Conservation (phyloP, 2,888 invertebrate genomes). For the Rhorus exstirpatorius region DNA sequence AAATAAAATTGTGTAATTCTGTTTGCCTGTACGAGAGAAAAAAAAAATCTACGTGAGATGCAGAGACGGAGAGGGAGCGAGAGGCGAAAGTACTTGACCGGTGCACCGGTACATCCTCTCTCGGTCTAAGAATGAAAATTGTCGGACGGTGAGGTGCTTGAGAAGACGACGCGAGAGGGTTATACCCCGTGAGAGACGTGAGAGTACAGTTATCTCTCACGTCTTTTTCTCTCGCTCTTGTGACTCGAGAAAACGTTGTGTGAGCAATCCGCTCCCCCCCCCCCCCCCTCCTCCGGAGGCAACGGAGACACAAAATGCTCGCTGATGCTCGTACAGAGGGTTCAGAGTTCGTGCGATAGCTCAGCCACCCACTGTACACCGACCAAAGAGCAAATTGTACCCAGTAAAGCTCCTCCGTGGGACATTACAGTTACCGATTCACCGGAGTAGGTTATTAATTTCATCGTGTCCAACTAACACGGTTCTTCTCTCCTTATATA, state of each 20-base stretch:
- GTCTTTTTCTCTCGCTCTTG: too few relatives aligned
- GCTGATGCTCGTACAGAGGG: slow-evolving; percentile 43
- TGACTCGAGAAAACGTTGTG: slow-evolving; percentile 39
- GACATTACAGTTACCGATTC: slow-evolving; percentile 55
- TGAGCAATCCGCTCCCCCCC: slow-evolving; percentile 51
- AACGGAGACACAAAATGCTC: slow-evolving; percentile 46
- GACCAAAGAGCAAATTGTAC: slow-evolving; percentile 43
- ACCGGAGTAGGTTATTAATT: slow-evolving; percentile 68
- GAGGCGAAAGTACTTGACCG: slow-evolving; percentile 53
- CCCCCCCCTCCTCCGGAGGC: background rate
- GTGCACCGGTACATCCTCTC: slow-evolving; percentile 62
- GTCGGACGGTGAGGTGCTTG: slow-evolving; percentile 73
- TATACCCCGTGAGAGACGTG: slow-evolving; percentile 49
- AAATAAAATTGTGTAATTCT: slow-evolving; percentile 12
- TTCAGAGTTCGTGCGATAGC: slow-evolving; percentile 66
- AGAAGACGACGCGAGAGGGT: slow-evolving; percentile 49
- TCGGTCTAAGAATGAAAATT: slow-evolving; percentile 79
- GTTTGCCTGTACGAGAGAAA: background rate
- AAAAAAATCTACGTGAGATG: background rate
- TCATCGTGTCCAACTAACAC: slow-evolving; percentile 63
- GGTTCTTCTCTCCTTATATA: slow-evolving; percentile 34
- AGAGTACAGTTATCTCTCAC: slow-evolving; percentile 68
- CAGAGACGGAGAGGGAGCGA: slow-evolving; percentile 1
- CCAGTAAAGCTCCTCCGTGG: slow-evolving; percentile 23
- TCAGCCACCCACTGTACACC: slow-evolving; percentile 46